Percentiles rank a stretch among this genome's conserved stretches.
Evolutionary conservation across 2,797 vertebrate species (phyloP).

Genomic region (Ispidina picta): DNA sequence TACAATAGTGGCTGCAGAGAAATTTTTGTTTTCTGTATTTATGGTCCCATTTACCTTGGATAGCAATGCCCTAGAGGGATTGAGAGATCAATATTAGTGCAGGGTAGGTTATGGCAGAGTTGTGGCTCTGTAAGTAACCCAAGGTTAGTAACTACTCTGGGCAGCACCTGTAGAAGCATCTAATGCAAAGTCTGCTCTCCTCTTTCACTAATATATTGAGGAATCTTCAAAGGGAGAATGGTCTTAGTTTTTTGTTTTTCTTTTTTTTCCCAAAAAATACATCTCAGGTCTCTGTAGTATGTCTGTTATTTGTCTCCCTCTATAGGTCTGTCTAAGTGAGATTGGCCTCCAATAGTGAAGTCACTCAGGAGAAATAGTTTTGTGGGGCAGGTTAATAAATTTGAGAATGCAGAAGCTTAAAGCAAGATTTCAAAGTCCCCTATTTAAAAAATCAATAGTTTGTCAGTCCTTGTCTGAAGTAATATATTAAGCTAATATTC

Average conservation of each 20-base stretch:
- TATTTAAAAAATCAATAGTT: not conserved
- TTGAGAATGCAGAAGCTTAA: not conserved
- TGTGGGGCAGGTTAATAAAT: not conserved
- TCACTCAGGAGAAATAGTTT: not conserved
- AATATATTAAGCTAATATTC: not conserved
- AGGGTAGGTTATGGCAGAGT: not conserved
- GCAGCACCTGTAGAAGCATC: not conserved
- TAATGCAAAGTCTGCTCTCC: not conserved
- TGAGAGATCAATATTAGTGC: not conserved
- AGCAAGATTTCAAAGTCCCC: not conserved
- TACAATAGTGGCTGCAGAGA: slow-evolving; percentile 29
- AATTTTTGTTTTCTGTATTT: slow-evolving; percentile 11
- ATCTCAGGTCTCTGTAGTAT: not conserved
- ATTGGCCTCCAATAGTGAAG: not conserved
- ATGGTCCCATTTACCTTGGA: slow-evolving; percentile 1
- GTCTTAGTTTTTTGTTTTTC: not conserved
- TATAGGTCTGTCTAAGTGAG: not conserved
- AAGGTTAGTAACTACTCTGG: not conserved
- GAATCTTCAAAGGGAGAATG: not conserved
- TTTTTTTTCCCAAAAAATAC: not conserved
- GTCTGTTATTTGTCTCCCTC: not conserved
- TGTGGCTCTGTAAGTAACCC: not conserved
- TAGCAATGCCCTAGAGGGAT: not conserved
- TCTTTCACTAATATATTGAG: not conserved
- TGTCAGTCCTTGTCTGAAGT: not conserved